phyloP scores from a whole-genome alignment of 2,113 vertebrate species.

The Periophthalmodon schlosseri region DNA sequence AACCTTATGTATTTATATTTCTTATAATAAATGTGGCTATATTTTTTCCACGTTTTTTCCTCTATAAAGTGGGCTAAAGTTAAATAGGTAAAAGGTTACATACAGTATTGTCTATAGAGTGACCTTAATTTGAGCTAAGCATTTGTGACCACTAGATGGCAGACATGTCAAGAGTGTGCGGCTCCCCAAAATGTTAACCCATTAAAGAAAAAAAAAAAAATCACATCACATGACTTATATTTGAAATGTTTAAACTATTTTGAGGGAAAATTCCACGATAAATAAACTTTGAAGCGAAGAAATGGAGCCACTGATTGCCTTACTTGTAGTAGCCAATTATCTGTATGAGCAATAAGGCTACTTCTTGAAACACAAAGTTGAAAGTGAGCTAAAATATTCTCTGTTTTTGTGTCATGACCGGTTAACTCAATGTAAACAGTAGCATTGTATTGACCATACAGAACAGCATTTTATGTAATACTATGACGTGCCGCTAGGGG shows the following conservation, averaged over 20 bases:
- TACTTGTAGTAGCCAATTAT: too few relatives aligned
- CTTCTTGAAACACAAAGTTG: not conserved
- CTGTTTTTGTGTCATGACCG: too few relatives aligned
- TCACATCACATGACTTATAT: too few relatives aligned
- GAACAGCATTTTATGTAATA: too few relatives aligned
- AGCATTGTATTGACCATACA: too few relatives aligned
- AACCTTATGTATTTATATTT: not conserved
- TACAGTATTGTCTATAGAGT: not conserved
- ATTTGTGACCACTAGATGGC: slow-evolving; percentile 60
- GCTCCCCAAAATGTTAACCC: too few relatives aligned
- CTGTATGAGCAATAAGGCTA: too few relatives aligned
- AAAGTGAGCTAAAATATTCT: not conserved
- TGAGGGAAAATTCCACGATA: not conserved
- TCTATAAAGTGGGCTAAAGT: not conserved
- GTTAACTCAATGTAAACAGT: not conserved
- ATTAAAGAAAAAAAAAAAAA: too few relatives aligned
- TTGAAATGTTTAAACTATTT: too few relatives aligned
- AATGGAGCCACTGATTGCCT: too few relatives aligned
- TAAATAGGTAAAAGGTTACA: not conserved
- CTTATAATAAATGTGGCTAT: not conserved
- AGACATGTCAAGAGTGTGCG: slow-evolving; percentile 3
- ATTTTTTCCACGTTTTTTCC: not conserved
- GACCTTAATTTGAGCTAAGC: not conserved
- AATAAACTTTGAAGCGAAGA: too few relatives aligned
- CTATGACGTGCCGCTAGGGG: too few relatives aligned